Conservation (phyloP, 2,888 invertebrate species). For the Caenorhabditis becei region DNA sequence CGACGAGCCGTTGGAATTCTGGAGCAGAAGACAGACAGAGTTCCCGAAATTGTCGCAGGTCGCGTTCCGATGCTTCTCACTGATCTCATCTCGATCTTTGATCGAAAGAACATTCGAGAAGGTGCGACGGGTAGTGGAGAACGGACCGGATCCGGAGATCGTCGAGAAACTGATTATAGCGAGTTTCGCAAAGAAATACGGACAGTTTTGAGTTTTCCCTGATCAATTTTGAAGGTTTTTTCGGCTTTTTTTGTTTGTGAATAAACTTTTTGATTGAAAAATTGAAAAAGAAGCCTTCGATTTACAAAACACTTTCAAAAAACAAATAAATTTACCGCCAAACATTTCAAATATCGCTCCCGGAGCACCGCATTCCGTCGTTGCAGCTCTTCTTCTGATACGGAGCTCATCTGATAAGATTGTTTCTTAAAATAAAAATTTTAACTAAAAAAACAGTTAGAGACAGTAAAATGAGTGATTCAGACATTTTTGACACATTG, state of each 20-base stretch:
- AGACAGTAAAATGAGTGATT: background rate
- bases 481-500: background rate
- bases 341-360: conserved; percentile 44
- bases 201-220: too few species aligned
- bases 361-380: conserved; percentile 25
- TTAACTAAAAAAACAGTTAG: background rate
- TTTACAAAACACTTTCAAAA: too few species aligned
- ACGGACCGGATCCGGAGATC: background rate
- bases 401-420: conserved; percentile 23
- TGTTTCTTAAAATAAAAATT: background rate
- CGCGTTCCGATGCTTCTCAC: background rate
- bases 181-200: background rate
- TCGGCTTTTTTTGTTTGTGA: background rate
- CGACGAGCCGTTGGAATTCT: background rate
- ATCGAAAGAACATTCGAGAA: background rate
- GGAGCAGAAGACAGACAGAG: background rate
- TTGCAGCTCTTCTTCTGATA: conserved; percentile 29
- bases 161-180: background rate
- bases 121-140: background rate
- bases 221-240: background rate
- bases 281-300: too few species aligned
- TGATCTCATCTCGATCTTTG: background rate
- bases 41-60: background rate
- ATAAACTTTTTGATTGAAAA: background rate
- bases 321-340: conserved; percentile 19